These are phyloP conservation scores for Mungos mungo DNA, from an alignment of 2,113 vertebrate species.

Conservation along the genomic window DNA sequence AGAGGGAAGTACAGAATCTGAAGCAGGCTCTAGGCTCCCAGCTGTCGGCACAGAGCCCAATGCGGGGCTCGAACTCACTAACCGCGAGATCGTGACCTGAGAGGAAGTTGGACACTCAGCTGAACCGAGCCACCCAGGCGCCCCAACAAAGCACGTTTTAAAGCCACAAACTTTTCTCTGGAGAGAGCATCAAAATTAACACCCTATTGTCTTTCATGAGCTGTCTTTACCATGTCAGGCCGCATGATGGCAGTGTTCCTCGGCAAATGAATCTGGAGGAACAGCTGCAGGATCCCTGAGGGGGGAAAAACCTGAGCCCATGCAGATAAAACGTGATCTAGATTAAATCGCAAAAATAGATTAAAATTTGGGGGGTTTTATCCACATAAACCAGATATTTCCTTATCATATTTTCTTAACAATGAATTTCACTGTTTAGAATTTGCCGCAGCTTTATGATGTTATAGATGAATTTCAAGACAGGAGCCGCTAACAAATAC, in stretches of 20 bases:
- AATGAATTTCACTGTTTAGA: constrained; percentile 29
- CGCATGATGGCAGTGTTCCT: constrained; percentile 73
- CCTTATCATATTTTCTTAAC: constrained; percentile 27
- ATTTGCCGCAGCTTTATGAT: not conserved
- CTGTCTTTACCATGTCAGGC: not conserved
- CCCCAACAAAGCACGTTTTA: not conserved
- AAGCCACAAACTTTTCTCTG: not conserved
- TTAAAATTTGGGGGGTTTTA: not conserved
- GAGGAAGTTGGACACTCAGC: too few relatives aligned
- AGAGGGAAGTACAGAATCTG: too few relatives aligned
- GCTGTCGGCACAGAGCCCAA: too few relatives aligned
- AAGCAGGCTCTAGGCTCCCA: too few relatives aligned
- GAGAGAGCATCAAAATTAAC: not conserved
- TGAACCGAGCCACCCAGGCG: too few relatives aligned
- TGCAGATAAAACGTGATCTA: constrained; percentile 56
- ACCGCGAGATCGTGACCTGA: too few relatives aligned
- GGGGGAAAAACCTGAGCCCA: rapidly evolving
- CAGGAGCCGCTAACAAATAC: not conserved
- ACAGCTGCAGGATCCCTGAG: not conserved
- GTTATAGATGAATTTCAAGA: constrained; percentile 30
- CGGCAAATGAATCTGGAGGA: constrained; percentile 29
- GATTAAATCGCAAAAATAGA: constrained; percentile 58
- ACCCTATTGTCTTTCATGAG: not conserved
- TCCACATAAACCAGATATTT: not conserved
- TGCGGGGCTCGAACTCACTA: too few relatives aligned